Conservation (phyloP, 2,888 invertebrate species). For the Loripinus fragilis region DNA sequence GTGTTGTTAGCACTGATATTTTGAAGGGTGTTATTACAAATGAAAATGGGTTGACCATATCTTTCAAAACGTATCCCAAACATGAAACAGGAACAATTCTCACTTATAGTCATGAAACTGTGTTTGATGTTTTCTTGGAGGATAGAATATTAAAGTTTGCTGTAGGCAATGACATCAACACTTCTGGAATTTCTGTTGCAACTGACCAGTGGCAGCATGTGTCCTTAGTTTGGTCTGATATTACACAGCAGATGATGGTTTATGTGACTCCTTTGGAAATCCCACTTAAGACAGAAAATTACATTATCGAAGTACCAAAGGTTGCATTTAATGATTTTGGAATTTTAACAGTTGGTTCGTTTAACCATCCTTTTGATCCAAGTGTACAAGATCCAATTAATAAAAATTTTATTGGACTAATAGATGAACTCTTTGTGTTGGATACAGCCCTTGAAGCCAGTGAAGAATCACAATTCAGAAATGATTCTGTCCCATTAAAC, state of each 20-base stretch:
- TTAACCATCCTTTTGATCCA: constrained; percentile 46
- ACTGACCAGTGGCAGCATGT: background rate
- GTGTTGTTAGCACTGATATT: background rate
- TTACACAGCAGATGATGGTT: background rate
- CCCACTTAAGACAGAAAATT: background rate
- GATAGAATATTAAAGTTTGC: constrained; percentile 1
- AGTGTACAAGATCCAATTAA: constrained; percentile 22
- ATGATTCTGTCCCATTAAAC: background rate
- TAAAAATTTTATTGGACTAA: background rate
- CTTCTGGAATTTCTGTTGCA: background rate
- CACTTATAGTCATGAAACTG: background rate
- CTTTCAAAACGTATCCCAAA: background rate
- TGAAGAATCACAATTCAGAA: background rate
- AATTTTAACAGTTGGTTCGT: constrained; percentile 64
- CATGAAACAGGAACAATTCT: background rate
- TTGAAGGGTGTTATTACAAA: background rate
- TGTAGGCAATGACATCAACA: background rate
- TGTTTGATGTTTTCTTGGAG: background rate
- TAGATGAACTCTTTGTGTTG: constrained; percentile 12
- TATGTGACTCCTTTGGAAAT: background rate
- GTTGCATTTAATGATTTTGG: constrained; percentile 59
- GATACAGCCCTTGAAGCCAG: background rate
- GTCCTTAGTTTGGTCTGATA: background rate
- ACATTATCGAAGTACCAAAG: constrained; percentile 30
- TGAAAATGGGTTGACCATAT: constrained; percentile 1